Percentiles rank a stretch among this genome's conserved stretches.
Evolutionary conservation across 2,797 vertebrate genomes (phyloP).

Genomic region (Myoxocephalus aenaeus): DNA sequence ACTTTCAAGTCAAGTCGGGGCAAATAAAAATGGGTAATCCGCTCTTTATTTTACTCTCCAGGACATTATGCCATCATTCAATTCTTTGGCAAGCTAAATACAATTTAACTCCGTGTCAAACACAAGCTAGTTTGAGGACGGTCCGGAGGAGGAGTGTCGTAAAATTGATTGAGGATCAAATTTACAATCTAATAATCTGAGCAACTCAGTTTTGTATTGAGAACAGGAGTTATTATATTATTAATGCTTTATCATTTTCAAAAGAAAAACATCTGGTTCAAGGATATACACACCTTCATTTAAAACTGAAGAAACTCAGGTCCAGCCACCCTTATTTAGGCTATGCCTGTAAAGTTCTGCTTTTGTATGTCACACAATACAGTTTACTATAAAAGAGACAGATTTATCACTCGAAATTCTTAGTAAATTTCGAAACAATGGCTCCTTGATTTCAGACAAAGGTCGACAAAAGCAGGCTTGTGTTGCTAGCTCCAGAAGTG

Average conservation of each 20-base stretch:
- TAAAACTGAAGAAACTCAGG: background rate
- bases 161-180: conserved; percentile 69
- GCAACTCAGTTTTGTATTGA: conserved; percentile 26
- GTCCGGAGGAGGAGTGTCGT: conserved; percentile 42
- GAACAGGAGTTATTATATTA: conserved; percentile 47
- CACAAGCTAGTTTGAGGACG: conserved; percentile 44
- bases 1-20: conserved; percentile 25
- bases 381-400: background rate
- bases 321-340: background rate
- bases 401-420: background rate
- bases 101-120: conserved; percentile 34
- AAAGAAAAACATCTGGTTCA: conserved; percentile 35
- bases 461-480: too few relatives aligned
- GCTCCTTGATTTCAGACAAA: background rate
- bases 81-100: conserved; percentile 26
- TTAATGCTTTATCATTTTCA: conserved; percentile 44
- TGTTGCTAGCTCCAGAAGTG: too few relatives aligned
- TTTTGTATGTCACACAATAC: background rate
- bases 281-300: conserved; percentile 40
- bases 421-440: background rate
- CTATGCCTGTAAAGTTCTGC: background rate
- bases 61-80: conserved; percentile 22
- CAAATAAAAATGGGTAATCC: background rate
- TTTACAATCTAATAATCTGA: conserved; percentile 68
- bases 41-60: conserved; percentile 15